Evolutionary conservation across 1,140 invertebrate species (phyloP).

Genomic region (Drosophila lacteicornis): DNA sequence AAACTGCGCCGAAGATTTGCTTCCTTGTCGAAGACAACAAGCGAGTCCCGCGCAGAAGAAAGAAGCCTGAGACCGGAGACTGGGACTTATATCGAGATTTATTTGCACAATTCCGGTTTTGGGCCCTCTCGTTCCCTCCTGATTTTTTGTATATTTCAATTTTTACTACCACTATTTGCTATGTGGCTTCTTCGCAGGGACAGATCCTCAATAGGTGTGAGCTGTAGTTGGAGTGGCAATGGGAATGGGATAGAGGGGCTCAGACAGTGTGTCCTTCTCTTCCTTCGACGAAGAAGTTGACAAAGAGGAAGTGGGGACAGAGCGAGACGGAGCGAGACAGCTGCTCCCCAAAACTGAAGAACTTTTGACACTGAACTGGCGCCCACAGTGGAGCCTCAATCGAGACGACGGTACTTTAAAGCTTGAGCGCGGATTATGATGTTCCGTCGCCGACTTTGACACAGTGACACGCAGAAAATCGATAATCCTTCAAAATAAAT

Average conservation of each 20-base stretch:
- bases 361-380: conserved; percentile 71
- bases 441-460: conserved; percentile 64
- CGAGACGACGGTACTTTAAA: conserved; percentile 19
- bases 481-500: conserved; percentile 66
- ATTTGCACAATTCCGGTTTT: conserved; percentile 84
- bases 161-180: conserved; percentile 76
- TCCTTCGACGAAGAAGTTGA: conserved; percentile 34
- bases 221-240: conserved; percentile 1
- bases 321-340: conserved; percentile 57
- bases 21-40: conserved; percentile 55
- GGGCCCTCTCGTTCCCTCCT: conserved; percentile 48
- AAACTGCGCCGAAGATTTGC: conserved; percentile 60
- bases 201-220: conserved; percentile 51
- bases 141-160: conserved; percentile 67
- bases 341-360: conserved; percentile 62
- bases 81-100: conserved; percentile 73
- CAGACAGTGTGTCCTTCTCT: conserved; percentile 24
- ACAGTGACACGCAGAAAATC: conserved; percentile 77
- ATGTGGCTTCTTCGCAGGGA: conserved; percentile 27
- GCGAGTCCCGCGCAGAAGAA: conserved; percentile 16
- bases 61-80: conserved; percentile 29
- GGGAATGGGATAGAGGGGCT: conserved; percentile 4
- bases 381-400: conserved; percentile 54
- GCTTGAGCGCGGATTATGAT: conserved; percentile 30
- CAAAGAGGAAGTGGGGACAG: conserved; percentile 31